These are phyloP conservation scores for Taenioides sp. DNA, from an alignment of 2,797 vertebrate genomes.

Conservation along the genomic window DNA sequence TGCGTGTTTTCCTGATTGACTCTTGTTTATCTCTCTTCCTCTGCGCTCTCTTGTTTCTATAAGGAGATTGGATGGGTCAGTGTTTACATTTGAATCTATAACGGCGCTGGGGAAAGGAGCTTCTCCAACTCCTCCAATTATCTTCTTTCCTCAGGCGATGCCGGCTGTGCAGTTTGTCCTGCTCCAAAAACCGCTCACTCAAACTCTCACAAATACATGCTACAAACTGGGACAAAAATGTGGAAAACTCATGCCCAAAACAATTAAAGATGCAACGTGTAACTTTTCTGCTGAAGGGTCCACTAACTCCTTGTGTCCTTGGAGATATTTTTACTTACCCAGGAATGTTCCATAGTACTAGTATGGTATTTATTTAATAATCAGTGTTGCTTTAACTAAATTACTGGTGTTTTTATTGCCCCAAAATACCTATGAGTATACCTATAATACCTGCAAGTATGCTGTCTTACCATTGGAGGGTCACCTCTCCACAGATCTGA, in stretches of 20 bases:
- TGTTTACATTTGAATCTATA: conserved; percentile 59
- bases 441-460: no score
- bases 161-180: conserved; percentile 39
- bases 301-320: no score
- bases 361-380: no score
- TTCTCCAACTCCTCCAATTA: conserved; percentile 55
- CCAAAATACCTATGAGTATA: no score
- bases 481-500: no score
- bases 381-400: no score
- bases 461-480: no score
- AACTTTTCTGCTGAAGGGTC: no score
- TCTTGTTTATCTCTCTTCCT: conserved; percentile 37
- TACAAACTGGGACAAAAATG: conserved; percentile 21
- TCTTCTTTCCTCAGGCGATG: conserved; percentile 61
- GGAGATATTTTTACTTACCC: no score
- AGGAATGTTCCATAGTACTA: no score
- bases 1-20: conserved; percentile 36
- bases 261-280: background rate
- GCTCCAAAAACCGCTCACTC: conserved; percentile 34
- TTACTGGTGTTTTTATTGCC: no score
- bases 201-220: conserved; percentile 21
- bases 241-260: conserved; percentile 19
- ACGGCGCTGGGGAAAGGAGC: conserved; percentile 49
- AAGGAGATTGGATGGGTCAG: conserved; percentile 45
- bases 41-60: conserved; percentile 21